Evolutionary conservation across 1,140 invertebrate species (phyloP), one percentile per base, ranked within the genome.

Genomic region (Nasonia longicornis): DNA sequence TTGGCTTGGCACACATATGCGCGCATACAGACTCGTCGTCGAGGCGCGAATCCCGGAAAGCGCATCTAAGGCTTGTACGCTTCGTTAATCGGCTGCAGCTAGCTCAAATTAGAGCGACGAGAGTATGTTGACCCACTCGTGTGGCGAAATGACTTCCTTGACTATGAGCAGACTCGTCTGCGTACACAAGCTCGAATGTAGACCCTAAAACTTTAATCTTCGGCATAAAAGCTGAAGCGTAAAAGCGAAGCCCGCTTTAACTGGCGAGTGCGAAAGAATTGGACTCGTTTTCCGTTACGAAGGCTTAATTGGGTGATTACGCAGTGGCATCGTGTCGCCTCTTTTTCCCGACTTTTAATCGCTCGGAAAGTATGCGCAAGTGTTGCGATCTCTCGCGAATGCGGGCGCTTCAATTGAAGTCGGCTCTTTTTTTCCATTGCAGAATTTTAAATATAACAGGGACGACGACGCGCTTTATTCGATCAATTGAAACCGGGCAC

Each of bases 31-130:
- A 58, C 16, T 58, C 52, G 31, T 35, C 6, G n/a, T 29, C 31
- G 31, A 35, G 3, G 58, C 10, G 16, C 10, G 29, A 77, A 77
- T 77, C 75, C 63, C 67, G 35, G 75, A 77, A 77, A 48, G 52
- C 20, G 11, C 52, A 45, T 66, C 63, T 42, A 42, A 76, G 31
- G 20, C 20, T 29, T 31, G 31, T 31, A 66, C 12, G 63, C 58
- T 76, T 26, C 63, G 75, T 69, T 48, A 67, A 35, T 69, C 64
- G 38, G 52, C 20, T 58, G 52, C 16, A 48, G 26, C 10, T 4
- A 20, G 29, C 75, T 67, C 52, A 20, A 69, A 67, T 67, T 77
- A 48, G 38, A 77, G 52, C 35, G 10, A 16, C 64, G 63, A 48
- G 63, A 48, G 12, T 48, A 76, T 42, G 52, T 67, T 48, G 45